phyloP scores from a whole-genome alignment of 2,888 invertebrate genomes.

The Steinernema scapterisci region DNA sequence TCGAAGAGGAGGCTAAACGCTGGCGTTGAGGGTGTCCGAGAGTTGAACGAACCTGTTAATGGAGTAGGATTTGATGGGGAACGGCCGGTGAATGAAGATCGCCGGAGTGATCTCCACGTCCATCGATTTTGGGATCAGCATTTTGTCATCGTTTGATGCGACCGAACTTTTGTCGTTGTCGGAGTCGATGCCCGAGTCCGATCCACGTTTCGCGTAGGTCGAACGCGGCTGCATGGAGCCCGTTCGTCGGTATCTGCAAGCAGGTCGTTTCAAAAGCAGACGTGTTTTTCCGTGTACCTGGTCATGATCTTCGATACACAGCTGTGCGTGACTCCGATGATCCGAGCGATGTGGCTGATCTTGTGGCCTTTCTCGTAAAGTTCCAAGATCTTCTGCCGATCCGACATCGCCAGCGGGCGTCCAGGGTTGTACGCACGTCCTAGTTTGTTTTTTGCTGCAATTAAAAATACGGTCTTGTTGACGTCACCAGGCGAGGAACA shows the following conservation, averaged over 20 bases:
- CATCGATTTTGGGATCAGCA: slow-evolving; percentile 14
- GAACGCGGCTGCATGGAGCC: slow-evolving; percentile 59
- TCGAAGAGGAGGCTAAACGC: slow-evolving; percentile 12
- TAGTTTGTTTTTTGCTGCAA: slow-evolving; percentile 52
- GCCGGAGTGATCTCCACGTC: slow-evolving; percentile 23
- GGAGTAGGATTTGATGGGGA: slow-evolving; percentile 26
- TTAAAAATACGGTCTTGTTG: slow-evolving; percentile 1
- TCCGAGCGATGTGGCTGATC: slow-evolving; percentile 59
- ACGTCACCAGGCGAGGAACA: neutral
- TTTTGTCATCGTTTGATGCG: slow-evolving; percentile 14
- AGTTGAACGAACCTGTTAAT: slow-evolving; percentile 1
- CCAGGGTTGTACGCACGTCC: slow-evolving; percentile 58
- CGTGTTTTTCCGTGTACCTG: slow-evolving; percentile 36
- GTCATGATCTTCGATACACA: slow-evolving; percentile 63
- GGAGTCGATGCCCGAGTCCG: slow-evolving; percentile 26
- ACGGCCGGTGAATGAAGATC: slow-evolving; percentile 19
- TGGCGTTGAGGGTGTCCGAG: neutral
- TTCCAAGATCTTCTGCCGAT: slow-evolving; percentile 55
- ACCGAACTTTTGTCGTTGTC: slow-evolving; percentile 29
- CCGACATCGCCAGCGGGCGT: slow-evolving; percentile 57
- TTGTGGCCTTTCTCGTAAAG: slow-evolving; percentile 60
- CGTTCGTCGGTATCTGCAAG: slow-evolving; percentile 54
- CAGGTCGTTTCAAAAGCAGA: neutral
- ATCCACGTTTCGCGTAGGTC: slow-evolving; percentile 24
- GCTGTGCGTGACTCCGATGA: slow-evolving; percentile 60